A percentile compares a stretch with the other conserved stretches of the same genome.
phyloP scores from a whole-genome alignment of 2,797 vertebrate genomes.

The Gallinago stenura region DNA sequence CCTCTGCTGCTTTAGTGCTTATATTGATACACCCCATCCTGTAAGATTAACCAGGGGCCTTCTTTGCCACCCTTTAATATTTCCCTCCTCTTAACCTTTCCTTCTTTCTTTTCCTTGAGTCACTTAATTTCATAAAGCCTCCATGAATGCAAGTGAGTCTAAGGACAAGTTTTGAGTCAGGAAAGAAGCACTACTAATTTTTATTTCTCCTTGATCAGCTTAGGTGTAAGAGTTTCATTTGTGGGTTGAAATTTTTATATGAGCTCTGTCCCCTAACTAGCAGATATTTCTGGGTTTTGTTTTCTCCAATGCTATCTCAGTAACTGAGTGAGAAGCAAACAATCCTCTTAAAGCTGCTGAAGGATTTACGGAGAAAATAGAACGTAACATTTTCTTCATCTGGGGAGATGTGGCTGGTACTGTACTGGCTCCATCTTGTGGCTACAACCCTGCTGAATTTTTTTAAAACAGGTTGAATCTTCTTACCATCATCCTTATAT shows the following conservation, averaged over 20 bases:
- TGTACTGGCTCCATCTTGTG: slow-evolving; percentile 66
- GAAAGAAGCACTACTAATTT: neutral
- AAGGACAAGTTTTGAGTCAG: neutral
- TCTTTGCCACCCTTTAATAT: neutral
- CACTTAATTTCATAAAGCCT: neutral
- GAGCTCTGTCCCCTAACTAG: neutral
- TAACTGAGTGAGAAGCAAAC: neutral
- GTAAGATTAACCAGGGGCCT: neutral
- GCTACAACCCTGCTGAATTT: neutral
- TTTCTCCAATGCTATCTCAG: neutral
- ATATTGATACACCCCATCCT: neutral
- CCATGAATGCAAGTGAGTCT: neutral
- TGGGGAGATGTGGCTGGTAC: neutral
- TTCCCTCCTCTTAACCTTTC: neutral
- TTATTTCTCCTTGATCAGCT: neutral
- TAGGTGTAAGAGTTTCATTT: neutral
- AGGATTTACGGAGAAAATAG: neutral
- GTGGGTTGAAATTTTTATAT: neutral
- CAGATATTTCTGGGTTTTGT: neutral
- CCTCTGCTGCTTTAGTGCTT: neutral
- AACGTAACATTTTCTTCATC: neutral
- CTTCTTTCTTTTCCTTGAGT: neutral
- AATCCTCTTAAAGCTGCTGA: neutral
- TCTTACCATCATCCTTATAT: neutral
- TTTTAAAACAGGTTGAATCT: neutral